Conservation (phyloP, 2,113 vertebrate species). For the Chamaea fasciata region DNA sequence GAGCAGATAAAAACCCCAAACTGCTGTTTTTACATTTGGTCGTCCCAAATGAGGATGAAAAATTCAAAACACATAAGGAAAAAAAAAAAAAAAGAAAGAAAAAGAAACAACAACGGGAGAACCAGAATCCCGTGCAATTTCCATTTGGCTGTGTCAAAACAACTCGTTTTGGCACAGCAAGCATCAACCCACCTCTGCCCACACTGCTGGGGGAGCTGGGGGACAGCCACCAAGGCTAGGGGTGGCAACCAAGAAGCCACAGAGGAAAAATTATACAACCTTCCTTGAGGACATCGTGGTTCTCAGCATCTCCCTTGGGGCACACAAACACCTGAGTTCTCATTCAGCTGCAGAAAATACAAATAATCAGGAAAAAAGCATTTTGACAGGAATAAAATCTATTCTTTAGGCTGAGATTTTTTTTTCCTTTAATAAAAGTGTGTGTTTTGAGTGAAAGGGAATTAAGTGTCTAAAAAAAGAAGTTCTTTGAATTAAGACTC, state of each 20-base stretch:
- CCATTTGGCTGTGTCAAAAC: neutral
- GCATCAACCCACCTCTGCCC: neutral
- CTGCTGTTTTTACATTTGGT: neutral
- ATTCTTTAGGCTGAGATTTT: neutral
- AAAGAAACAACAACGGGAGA: fast-evolving
- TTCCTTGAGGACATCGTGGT: fast-evolving
- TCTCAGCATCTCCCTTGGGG: neutral
- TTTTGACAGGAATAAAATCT: neutral
- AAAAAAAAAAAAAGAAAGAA: no score
- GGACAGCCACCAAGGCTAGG: neutral
- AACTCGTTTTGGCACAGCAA: neutral
- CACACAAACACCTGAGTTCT: neutral
- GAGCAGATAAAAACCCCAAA: neutral
- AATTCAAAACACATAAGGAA: neutral
- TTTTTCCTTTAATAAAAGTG: neutral
- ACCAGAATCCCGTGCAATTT: neutral
- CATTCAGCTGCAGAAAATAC: neutral
- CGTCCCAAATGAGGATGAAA: neutral
- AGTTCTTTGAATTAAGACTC: slow-evolving; percentile 29
- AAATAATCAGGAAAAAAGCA: neutral
- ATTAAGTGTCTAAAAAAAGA: neutral
- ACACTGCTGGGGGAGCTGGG: neutral
- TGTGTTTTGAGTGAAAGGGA: neutral
- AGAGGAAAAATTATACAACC: neutral
- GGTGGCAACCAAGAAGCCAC: neutral